Conservation (phyloP, 92 coral and sea anemone species). For the Bergia sp. region DNA sequence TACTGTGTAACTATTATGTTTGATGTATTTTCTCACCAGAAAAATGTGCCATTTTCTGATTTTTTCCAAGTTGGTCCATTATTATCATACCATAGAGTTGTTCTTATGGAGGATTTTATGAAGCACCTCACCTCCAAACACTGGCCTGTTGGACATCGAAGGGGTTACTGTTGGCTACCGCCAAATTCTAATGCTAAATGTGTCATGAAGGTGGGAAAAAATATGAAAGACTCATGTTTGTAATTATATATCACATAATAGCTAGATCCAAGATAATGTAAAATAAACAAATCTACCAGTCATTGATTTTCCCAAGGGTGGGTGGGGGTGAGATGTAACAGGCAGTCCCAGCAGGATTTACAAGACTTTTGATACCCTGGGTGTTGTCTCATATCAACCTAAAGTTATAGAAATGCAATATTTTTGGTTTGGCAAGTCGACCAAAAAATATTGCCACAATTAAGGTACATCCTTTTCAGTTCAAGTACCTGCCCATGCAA, state of each 20-base stretch:
- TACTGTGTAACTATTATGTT: background rate
- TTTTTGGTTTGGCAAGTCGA: no score
- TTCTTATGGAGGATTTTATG: slow-evolving; percentile 79
- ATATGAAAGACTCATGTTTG: background rate
- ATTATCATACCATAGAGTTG: slow-evolving; percentile 69
- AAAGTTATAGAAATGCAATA: no score
- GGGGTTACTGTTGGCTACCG: slow-evolving; percentile 88
- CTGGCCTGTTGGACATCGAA: slow-evolving; percentile 85
- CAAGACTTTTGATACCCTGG: no score
- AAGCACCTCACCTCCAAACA: slow-evolving; percentile 65
- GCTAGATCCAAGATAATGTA: background rate
- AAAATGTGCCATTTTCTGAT: slow-evolving; percentile 84
- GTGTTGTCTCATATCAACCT: no score
- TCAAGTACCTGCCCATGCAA: no score
- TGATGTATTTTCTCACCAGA: slow-evolving; percentile 51
- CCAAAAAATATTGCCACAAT: no score
- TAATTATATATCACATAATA: background rate
- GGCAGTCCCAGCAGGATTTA: no score
- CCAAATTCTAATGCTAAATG: slow-evolving; percentile 66
- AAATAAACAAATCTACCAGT: no score
- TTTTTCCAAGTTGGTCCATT: slow-evolving; percentile 83
- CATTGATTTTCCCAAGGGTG: background rate
- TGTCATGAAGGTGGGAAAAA: slow-evolving; percentile 67
- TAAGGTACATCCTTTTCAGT: no score
- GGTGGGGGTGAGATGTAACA: no score